These are phyloP conservation scores for Drosophila leonis DNA, from an alignment of 2,888 invertebrate genomes.

Conservation along the genomic window DNA sequence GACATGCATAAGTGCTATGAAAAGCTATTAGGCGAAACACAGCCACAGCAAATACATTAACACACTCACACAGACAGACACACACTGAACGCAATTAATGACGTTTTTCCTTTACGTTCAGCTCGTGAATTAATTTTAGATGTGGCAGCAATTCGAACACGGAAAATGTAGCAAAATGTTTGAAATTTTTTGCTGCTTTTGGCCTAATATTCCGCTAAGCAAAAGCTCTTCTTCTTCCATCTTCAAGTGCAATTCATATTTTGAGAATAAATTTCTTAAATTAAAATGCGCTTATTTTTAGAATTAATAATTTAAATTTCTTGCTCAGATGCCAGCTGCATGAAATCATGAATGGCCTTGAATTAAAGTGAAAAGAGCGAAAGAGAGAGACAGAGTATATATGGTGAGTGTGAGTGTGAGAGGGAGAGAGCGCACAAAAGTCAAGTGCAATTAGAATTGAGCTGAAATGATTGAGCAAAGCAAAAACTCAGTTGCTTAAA, in stretches of 20 bases:
- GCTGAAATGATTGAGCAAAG: constrained; percentile 7
- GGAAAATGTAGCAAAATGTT: constrained; percentile 22
- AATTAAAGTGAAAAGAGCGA: constrained; percentile 30
- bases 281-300: constrained; percentile 60
- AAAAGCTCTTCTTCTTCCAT: neutral
- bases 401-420: no score
- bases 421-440: neutral
- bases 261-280: constrained; percentile 48
- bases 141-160: constrained; percentile 17
- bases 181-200: constrained; percentile 28
- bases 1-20: constrained; percentile 33
- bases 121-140: constrained; percentile 68
- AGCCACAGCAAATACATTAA: constrained; percentile 1
- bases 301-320: constrained; percentile 40
- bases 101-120: constrained; percentile 59
- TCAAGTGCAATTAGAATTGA: constrained; percentile 19
- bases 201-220: constrained; percentile 29
- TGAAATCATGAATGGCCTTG: constrained; percentile 69
- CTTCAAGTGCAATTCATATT: constrained; percentile 57
- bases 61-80: neutral
- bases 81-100: constrained; percentile 55
- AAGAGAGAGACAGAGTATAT: neutral
- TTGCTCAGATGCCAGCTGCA: constrained; percentile 46
- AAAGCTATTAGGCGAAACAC: constrained; percentile 42
- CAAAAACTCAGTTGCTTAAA: neutral